phyloP scores from a whole-genome alignment of 2,113 vertebrate genomes.

The Nicator chloris region DNA sequence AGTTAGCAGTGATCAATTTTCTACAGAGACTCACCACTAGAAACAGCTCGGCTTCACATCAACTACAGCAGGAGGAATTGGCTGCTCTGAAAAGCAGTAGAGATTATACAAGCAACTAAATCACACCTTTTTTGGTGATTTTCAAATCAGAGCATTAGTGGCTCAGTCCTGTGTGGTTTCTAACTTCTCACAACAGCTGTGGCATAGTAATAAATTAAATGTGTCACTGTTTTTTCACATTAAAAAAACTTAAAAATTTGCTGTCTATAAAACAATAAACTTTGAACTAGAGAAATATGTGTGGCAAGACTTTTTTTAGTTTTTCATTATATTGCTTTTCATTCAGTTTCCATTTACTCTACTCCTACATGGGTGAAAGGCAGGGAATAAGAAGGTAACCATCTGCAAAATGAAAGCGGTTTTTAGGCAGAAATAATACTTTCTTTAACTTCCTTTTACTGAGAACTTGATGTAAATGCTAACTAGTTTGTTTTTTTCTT shows the following conservation, averaged over 20 bases:
- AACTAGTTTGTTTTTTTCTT: not conserved
- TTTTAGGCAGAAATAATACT: not conserved
- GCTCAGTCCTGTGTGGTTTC: not conserved
- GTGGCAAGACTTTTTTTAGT: not conserved
- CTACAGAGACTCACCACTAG: not conserved
- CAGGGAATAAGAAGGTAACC: not conserved
- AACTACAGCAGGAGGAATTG: not conserved
- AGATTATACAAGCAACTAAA: not conserved
- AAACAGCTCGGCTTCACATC: not conserved
- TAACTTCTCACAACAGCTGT: not conserved
- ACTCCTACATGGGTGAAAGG: not conserved
- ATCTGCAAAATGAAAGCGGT: not conserved
- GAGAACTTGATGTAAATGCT: not conserved
- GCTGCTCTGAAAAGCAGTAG: not conserved
- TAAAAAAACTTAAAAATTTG: not conserved
- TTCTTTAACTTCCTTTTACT: not conserved
- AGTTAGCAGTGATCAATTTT: not conserved
- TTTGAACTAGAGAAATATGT: not conserved
- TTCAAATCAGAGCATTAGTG: not conserved
- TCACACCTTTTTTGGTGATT: not conserved
- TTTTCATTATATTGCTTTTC: slow-evolving; percentile 4
- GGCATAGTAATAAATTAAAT: not conserved
- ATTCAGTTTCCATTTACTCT: slow-evolving; percentile 16
- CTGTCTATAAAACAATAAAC: not conserved
- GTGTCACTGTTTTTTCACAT: not conserved